Percentiles rank a stretch among this genome's conserved stretches.
Conservation (phyloP, 2,888 invertebrate genomes). For the Idaea biselata region DNA sequence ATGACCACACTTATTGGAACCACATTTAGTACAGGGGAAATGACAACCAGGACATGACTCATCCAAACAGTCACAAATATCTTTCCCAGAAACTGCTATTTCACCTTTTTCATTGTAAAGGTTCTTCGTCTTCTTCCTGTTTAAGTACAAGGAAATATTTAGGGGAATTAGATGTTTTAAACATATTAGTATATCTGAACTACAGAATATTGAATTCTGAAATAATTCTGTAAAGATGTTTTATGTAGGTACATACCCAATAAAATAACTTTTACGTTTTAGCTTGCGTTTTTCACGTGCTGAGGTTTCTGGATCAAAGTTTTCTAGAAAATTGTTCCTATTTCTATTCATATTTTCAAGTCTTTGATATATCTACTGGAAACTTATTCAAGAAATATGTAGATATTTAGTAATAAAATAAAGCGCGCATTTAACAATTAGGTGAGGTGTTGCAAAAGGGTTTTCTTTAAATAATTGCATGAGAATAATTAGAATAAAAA, state of each 20-base stretch:
- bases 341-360: background rate
- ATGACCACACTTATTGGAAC: constrained; percentile 87
- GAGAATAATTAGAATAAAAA: no score
- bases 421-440: no score
- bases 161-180: no score
- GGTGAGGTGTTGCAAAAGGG: no score
- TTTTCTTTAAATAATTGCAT: no score
- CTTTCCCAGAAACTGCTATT: constrained; percentile 82
- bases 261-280: constrained; percentile 81
- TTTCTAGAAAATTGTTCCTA: constrained; percentile 46
- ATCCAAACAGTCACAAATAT: constrained; percentile 93
- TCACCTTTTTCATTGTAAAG: constrained; percentile 87
- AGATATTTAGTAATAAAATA: no score
- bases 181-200: no score
- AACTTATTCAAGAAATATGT: background rate
- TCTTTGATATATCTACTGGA: background rate
- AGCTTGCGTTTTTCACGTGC: constrained; percentile 88
- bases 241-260: constrained; percentile 45
- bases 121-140: constrained; percentile 66
- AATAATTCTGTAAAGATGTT: background rate
- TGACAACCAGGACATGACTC: constrained; percentile 91
- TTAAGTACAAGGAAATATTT: background rate
- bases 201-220: no score
- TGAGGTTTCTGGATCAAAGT: constrained; percentile 90
- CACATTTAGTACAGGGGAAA: constrained; percentile 87